Evolutionary conservation across 2,888 invertebrate species (phyloP).

Genomic region (Lasioglossum oenotherae): DNA sequence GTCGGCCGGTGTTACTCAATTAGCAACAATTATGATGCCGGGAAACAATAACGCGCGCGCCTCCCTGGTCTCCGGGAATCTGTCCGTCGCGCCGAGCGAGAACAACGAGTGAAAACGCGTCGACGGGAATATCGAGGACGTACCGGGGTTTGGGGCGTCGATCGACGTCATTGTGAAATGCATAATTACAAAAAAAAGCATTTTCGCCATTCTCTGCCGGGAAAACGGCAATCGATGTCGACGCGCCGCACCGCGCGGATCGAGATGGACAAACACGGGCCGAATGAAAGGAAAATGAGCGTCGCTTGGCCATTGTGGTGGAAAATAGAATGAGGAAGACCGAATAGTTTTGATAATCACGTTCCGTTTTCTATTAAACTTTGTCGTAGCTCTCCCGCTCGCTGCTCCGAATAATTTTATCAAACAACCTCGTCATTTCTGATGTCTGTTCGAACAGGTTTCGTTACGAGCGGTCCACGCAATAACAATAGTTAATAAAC

Average conservation of each 20-base stretch:
- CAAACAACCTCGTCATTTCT: neutral
- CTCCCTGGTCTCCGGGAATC: neutral
- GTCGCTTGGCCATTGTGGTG: neutral
- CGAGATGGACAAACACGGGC: neutral
- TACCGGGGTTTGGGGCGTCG: neutral
- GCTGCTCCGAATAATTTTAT: neutral
- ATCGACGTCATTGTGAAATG: slow-evolving; percentile 12
- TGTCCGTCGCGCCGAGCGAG: neutral
- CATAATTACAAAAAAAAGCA: slow-evolving; percentile 7
- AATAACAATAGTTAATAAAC: neutral
- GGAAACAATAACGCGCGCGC: slow-evolving; percentile 21
- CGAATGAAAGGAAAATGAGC: slow-evolving; percentile 1
- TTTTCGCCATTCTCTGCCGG: neutral
- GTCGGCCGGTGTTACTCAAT: slow-evolving; percentile 27
- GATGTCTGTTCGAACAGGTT: neutral
- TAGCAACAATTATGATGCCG: slow-evolving; percentile 22
- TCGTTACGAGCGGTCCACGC: neutral
- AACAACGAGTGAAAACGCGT: neutral
- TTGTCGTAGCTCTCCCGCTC: neutral
- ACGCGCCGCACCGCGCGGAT: neutral
- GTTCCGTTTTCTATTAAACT: neutral
- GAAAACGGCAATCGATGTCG: neutral
- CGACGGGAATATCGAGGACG: neutral
- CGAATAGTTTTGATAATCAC: neutral
- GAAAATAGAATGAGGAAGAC: neutral